phyloP scores from a whole-genome alignment of 2,113 vertebrate genomes.

The Dolichallabes microphthalmus region DNA sequence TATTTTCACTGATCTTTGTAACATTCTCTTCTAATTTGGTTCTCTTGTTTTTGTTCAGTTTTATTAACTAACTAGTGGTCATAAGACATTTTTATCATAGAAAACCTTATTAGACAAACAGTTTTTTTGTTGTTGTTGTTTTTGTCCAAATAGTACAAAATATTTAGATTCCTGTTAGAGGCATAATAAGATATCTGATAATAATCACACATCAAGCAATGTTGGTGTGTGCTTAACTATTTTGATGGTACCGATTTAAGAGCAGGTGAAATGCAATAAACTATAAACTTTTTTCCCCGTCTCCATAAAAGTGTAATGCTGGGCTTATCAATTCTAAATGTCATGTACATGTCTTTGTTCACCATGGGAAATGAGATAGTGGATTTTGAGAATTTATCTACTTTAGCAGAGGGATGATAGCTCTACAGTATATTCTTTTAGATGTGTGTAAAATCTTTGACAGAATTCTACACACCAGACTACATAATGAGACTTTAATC shows the following conservation, averaged over 20 bases:
- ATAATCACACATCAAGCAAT: constrained; percentile 1
- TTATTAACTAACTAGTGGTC: not conserved
- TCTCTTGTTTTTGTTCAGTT: not conserved
- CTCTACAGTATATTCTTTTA: constrained; percentile 7
- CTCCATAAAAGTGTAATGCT: constrained; percentile 27
- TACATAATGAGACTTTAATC: not conserved
- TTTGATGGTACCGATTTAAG: constrained; percentile 35
- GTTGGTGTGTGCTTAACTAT: constrained; percentile 39
- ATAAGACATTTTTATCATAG: constrained; percentile 20
- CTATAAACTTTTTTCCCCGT: not conserved
- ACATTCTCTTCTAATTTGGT: not conserved
- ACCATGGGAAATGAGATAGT: constrained; percentile 32
- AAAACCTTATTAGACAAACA: constrained; percentile 37
- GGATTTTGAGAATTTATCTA: constrained; percentile 38
- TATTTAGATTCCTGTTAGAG: constrained; percentile 46
- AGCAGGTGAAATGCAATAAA: constrained; percentile 24
- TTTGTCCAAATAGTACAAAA: constrained; percentile 49
- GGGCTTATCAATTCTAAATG: constrained; percentile 41
- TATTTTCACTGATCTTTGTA: not conserved
- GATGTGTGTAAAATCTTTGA: not conserved
- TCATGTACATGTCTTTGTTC: constrained; percentile 41
- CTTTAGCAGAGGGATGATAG: not conserved
- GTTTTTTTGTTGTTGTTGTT: constrained; percentile 52
- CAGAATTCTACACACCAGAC: constrained; percentile 1
- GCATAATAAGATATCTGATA: constrained; percentile 33